phyloP scores from a whole-genome alignment of 1,140 invertebrate species.

The Heliothis virescens region DNA sequence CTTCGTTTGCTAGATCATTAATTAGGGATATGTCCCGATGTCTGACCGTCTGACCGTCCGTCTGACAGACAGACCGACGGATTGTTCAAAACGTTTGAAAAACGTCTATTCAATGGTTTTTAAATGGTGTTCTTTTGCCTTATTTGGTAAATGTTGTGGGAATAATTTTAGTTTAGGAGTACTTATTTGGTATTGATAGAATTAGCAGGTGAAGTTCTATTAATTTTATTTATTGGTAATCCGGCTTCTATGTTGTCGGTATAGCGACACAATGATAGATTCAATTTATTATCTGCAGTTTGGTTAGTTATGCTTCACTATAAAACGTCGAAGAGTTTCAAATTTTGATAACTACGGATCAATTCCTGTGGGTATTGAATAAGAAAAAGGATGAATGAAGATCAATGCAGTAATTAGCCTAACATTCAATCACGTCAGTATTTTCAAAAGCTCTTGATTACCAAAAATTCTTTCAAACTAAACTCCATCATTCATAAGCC shows the following conservation, averaged over 20 bases:
- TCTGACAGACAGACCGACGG: constrained; percentile 41
- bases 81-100: constrained; percentile 41
- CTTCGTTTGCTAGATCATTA: constrained; percentile 68
- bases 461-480: neutral
- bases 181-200: neutral
- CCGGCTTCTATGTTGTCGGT: no score
- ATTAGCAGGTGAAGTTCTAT: neutral
- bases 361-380: no score
- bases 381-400: no score
- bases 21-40: constrained; percentile 66
- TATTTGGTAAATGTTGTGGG: constrained; percentile 34
- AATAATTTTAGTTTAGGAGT: constrained; percentile 28
- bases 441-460: neutral
- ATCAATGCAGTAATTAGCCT: no score
- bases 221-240: no score
- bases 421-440: neutral
- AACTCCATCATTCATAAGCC: constrained; percentile 15
- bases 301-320: no score
- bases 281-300: no score
- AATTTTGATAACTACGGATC: no score
- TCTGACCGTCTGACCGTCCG: constrained; percentile 47
- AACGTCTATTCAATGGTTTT: constrained; percentile 42
- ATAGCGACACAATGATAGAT: no score
- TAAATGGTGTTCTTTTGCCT: constrained; percentile 9
- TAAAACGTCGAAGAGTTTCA: no score